Percentiles rank a stretch among this genome's conserved stretches.
phyloP scores from a whole-genome alignment of 2,113 vertebrate genomes.

The Rynchops niger region DNA sequence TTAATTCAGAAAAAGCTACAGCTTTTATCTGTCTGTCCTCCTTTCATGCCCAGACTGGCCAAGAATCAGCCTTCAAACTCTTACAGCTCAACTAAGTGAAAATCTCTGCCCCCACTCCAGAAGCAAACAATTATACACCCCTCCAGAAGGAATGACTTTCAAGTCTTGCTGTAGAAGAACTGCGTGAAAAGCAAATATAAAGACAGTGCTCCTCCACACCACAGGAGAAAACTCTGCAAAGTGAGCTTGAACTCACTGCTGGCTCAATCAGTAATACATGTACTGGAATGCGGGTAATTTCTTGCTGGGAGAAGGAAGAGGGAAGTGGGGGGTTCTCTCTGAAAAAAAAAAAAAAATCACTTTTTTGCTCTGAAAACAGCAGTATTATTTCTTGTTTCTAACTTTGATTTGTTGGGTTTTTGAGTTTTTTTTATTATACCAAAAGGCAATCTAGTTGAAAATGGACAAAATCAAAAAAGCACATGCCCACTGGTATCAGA shows the following conservation, averaged over 20 bases:
- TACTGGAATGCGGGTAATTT: background rate
- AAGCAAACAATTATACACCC: constrained; percentile 11
- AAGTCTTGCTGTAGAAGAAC: background rate
- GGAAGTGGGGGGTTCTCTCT: background rate
- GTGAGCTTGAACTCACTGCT: constrained; percentile 6
- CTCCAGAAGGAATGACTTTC: constrained; percentile 10
- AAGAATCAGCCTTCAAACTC: background rate
- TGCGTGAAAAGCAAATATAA: constrained; percentile 51
- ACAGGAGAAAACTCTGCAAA: background rate
- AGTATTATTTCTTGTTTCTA: background rate
- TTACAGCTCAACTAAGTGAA: background rate
- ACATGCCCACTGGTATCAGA: background rate
- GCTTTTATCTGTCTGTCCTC: background rate
- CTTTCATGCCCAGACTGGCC: background rate
- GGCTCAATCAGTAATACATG: background rate
- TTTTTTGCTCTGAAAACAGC: background rate
- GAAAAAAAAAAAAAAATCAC: background rate
- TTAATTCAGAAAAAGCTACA: background rate
- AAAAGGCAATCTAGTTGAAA: background rate
- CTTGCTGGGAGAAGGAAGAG: background rate
- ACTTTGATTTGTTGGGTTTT: background rate
- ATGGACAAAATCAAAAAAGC: background rate
- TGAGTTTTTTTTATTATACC: background rate
- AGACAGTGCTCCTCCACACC: background rate
- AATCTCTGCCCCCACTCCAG: background rate